Evolutionary conservation across 2,113 vertebrate species (phyloP), one percentile per base, ranked within the genome.

Genomic region (Cranoglanis bouderius): DNA sequence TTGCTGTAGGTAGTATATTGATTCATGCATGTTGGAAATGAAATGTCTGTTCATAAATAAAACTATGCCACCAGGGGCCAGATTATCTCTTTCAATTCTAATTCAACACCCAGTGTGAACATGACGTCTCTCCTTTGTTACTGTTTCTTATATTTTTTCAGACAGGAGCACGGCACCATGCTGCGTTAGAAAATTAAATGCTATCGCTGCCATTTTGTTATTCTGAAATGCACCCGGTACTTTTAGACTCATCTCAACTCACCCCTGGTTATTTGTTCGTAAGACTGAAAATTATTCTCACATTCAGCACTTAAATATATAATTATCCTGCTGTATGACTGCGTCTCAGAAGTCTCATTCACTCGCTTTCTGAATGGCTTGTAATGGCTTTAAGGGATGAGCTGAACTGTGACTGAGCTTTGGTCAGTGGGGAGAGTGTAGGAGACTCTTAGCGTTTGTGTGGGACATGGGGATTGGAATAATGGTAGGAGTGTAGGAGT

Each of bases 81-180:
- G 74, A 40, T 35, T 24, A 82, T 51, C 51, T 6, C 9, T 87
- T 87, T 81, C 21, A 35, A 18, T 65, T 63, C 14, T 65, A 57
- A 43, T 80, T 49, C 29, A 80, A 74, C 26, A 63, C 59, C 21
- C 29, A 87, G 59, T 70, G 26, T 55, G 61, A 82, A n/a, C 35
- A 87, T 29, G 61, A 81, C 61, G 75, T 81, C 59, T 67, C 32
- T 65, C 29, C 32, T 67, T 87, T 65, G 35, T 38, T 87, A 70
- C 6, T 55, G 59, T 51, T 35, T 26, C n/a, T 53, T 53, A 13
- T 70, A 70, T 53, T 46, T 75, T 46, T 40, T 67, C 77, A n/a
- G 61, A 43, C 77, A 67, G 78, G 13, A 67, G 32, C 26, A 16
- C 4, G 32, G 43, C n/a, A 26, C 75, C 55, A 78, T 43, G 26